These are phyloP conservation scores for Hemiscyllium ocellatum DNA, from an alignment of 2,113 vertebrate genomes.

Conservation along the genomic window DNA sequence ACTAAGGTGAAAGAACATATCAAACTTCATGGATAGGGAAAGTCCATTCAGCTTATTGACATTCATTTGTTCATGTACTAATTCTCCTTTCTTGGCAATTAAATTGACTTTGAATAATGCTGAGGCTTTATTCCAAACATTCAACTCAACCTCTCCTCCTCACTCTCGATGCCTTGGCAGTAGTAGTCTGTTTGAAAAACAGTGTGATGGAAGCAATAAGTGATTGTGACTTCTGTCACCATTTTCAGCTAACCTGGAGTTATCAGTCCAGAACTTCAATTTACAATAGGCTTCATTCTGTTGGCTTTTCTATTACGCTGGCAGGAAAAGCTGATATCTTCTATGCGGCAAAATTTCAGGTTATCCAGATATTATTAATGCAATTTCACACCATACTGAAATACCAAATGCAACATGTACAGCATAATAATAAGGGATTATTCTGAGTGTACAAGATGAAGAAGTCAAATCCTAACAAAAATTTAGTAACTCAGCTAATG, in stretches of 20 bases:
- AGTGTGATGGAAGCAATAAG: too few relatives aligned
- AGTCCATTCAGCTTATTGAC: background rate
- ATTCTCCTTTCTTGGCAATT: background rate
- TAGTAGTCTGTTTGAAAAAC: too few relatives aligned
- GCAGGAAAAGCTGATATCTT: too few relatives aligned
- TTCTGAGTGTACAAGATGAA: background rate
- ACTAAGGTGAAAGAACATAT: background rate
- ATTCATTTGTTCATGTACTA: background rate
- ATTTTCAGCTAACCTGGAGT: too few relatives aligned
- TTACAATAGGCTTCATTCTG: too few relatives aligned
- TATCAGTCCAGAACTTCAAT: too few relatives aligned
- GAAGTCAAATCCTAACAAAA: background rate
- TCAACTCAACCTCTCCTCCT: background rate
- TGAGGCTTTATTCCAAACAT: background rate
- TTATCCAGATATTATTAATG: too few relatives aligned
- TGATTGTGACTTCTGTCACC: too few relatives aligned
- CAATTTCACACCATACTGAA: background rate
- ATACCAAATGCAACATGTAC: background rate
- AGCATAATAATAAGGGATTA: background rate
- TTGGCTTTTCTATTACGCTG: too few relatives aligned
- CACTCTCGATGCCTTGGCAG: too few relatives aligned
- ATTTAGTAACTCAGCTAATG: too few relatives aligned
- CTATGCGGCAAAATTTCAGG: too few relatives aligned
- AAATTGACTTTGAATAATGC: background rate
- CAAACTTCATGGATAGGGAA: background rate